These are phyloP conservation scores for Enchytraeus crypticus DNA, from an alignment of 2,888 invertebrate species.

Conservation along the genomic window DNA sequence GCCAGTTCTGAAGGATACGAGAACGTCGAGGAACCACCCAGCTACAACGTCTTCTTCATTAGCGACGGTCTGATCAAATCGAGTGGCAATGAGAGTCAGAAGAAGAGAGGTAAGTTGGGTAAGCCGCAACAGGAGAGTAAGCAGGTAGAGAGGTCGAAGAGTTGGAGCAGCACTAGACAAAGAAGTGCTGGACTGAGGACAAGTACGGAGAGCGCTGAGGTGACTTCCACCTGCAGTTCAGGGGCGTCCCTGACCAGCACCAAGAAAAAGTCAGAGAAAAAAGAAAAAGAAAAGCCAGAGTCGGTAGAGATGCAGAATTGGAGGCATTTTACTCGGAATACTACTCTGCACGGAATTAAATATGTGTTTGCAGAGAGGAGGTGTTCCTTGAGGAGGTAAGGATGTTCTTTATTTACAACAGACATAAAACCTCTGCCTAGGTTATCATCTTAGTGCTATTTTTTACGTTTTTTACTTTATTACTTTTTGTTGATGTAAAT, in stretches of 20 bases:
- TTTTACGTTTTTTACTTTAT: no score
- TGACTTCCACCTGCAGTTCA: neutral
- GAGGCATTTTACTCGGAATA: constrained; percentile 16
- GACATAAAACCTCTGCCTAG: no score
- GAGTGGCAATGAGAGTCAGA: neutral
- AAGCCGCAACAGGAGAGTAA: neutral
- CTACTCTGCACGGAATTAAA: constrained; percentile 23
- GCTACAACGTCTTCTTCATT: constrained; percentile 9
- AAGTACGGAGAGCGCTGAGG: neutral
- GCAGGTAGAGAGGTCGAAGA: neutral
- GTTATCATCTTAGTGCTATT: no score
- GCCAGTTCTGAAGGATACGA: no score
- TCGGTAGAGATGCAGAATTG: constrained; percentile 8
- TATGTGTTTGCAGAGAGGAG: constrained; percentile 19
- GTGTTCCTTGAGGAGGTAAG: constrained; percentile 14
- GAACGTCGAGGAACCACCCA: neutral
- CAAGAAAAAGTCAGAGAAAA: constrained; percentile 1
- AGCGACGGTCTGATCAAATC: neutral
- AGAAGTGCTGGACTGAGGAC: neutral
- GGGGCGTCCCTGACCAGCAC: neutral
- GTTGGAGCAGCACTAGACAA: neutral
- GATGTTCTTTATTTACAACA: no score
- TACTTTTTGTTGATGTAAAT: no score
- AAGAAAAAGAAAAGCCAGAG: neutral
- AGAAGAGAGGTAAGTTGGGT: no score